phyloP scores from a whole-genome alignment of 2,888 invertebrate genomes.

The Mythimna vitellina region DNA sequence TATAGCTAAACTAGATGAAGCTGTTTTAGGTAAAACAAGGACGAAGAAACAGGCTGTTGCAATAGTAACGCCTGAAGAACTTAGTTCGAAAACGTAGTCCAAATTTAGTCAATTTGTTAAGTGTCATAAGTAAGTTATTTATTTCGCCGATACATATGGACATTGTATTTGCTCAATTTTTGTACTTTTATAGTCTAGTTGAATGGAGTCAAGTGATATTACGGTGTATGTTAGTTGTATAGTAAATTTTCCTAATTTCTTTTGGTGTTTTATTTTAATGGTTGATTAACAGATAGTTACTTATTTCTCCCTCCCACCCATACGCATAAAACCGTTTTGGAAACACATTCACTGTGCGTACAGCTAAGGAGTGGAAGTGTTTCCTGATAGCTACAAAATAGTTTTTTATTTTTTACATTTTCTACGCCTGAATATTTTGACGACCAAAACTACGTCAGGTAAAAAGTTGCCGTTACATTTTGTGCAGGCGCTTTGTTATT shows the following conservation, averaged over 20 bases:
- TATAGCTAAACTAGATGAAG: constrained; percentile 83
- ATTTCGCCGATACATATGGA: constrained; percentile 66
- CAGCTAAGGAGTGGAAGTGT: too few relatives aligned
- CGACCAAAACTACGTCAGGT: too few relatives aligned
- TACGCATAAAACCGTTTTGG: too few relatives aligned
- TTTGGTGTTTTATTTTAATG: constrained; percentile 56
- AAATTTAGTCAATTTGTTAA: constrained; percentile 82
- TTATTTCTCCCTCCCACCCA: too few relatives aligned
- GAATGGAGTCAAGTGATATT: constrained; percentile 90
- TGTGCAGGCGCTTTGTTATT: too few relatives aligned
- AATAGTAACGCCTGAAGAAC: constrained; percentile 75
- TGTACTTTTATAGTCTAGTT: constrained; percentile 75
- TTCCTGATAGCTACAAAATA: too few relatives aligned
- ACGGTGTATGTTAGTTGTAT: constrained; percentile 88
- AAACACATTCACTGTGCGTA: too few relatives aligned
- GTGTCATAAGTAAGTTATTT: constrained; percentile 79
- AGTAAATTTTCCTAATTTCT: constrained; percentile 82
- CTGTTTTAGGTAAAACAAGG: constrained; percentile 79
- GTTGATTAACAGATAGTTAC: not conserved
- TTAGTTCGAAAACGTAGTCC: constrained; percentile 74
- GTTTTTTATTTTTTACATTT: too few relatives aligned
- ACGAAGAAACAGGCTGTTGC: constrained; percentile 76
- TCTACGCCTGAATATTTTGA: too few relatives aligned
- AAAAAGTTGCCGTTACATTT: too few relatives aligned
- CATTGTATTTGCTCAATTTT: constrained; percentile 86